Evolutionary conservation across 1,140 invertebrate species (phyloP), one percentile per base, ranked within the genome.

Genomic region (Ceratoteleas bidentatus): DNA sequence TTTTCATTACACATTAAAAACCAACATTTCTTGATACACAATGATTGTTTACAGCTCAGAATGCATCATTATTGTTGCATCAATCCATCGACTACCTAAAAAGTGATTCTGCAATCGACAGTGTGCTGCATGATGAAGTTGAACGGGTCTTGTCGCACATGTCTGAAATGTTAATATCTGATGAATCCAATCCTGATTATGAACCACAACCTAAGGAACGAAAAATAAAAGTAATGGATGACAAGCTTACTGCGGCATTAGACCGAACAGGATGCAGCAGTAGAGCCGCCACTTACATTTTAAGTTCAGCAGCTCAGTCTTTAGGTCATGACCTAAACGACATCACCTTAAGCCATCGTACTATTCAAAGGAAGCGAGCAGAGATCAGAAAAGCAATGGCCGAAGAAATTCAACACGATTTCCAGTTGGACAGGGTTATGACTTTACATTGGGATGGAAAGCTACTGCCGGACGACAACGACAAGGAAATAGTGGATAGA

Each of bases 251-350:
- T 53, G 14, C 8, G 8, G 16, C 50, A 24, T 32, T 53, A 32
- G 50, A 53, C n/a, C 15, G 50, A 24, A 53, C 50, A 1, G 50
- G 15, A 32, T 24, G 15, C 8, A 53, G 15, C 16, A 53, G 50
- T 32, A 53, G 50, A 53, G 8, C 8, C 0, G 50, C 50, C 8
- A 53, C 24, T 10, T 13, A 32, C 16, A 53, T 53, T 32, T 53
- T 53, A 8, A 32, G 24, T n/a, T 2, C 50, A 33, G 24, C 16
- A 53, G 6, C 15, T 10, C 4, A 24, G 16, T 8, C 15, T 32
- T 13, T 53, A 6, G 50, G 50, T 33, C 50, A 53, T 33, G 32
- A 53, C n/a, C 8, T 53, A 53, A 32, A 53, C 15, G 50, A 53
- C 16, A 32, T 53, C 9, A 33, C 3, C n/a, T 24, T 53, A 16